Conservation (phyloP, 2,888 invertebrate genomes). For the Oscheius sp. region DNA sequence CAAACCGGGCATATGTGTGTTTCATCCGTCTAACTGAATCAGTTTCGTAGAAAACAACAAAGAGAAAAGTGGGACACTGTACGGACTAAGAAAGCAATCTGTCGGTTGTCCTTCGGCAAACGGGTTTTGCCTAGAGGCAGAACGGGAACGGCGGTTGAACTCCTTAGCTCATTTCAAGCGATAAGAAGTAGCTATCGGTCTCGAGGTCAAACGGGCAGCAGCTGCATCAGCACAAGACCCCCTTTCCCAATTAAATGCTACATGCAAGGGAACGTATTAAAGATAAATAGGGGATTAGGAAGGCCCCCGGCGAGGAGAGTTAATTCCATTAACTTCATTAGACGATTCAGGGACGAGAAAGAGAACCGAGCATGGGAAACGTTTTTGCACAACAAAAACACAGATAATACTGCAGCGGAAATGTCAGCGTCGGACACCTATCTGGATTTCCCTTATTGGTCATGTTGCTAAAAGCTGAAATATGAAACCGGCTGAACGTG, state of each 20-base stretch:
- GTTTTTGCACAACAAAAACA: no score
- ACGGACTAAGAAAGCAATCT: slow-evolving; percentile 16
- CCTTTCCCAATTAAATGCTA: background rate
- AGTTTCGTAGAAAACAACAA: no score
- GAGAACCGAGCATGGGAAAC: no score
- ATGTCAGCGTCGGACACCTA: no score
- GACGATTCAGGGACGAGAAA: no score
- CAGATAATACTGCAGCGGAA: no score
- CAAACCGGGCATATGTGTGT: background rate
- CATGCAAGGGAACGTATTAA: background rate
- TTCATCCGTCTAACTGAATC: no score
- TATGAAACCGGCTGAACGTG: no score
- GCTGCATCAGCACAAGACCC: background rate
- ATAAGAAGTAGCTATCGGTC: background rate
- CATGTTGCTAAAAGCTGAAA: no score
- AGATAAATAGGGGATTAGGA: slow-evolving; percentile 13
- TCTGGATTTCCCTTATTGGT: no score
- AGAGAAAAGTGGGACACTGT: slow-evolving; percentile 18
- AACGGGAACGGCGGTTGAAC: background rate
- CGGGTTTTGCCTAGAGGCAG: slow-evolving; percentile 15
- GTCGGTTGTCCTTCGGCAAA: slow-evolving; percentile 22
- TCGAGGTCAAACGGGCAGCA: no score
- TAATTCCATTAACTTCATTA: no score
- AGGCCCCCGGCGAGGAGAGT: background rate
- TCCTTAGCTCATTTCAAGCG: background rate